Conservation (phyloP, 2,113 vertebrate genomes). For the Amphilophus citrinellus region DNA sequence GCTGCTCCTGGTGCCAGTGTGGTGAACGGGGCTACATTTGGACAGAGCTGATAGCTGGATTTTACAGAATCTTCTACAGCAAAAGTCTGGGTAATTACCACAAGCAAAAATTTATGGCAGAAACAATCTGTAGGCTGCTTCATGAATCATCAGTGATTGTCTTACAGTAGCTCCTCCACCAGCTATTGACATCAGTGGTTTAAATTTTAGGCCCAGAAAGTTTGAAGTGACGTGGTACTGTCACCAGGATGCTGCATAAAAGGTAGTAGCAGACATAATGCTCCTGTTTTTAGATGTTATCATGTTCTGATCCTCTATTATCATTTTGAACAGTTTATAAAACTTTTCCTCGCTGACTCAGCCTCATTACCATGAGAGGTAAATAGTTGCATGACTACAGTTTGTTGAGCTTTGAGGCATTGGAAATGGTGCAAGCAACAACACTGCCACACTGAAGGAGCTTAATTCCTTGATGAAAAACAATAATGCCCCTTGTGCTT, state of each 20-base stretch:
- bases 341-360: background rate
- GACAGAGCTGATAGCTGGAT: background rate
- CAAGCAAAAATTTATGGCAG: background rate
- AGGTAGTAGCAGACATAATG: background rate
- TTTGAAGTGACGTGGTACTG: background rate
- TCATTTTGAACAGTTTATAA: background rate
- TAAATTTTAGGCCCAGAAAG: background rate
- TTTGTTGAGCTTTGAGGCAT: background rate
- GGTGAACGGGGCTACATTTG: background rate
- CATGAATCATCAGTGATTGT: background rate
- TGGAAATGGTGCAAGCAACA: background rate
- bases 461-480: background rate
- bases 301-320: background rate
- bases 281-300: background rate
- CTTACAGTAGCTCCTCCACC: background rate
- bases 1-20: background rate
- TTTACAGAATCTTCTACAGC: background rate
- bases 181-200: background rate
- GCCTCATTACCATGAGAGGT: background rate
- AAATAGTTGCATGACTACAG: background rate
- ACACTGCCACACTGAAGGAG: background rate
- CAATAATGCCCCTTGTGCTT: background rate
- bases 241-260: background rate
- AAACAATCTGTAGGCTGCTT: background rate
- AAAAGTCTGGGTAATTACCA: background rate